Percentiles rank a stretch among this genome's conserved stretches.
phyloP scores from a whole-genome alignment of 2,797 vertebrate species.

The Oophaga sylvatica region DNA sequence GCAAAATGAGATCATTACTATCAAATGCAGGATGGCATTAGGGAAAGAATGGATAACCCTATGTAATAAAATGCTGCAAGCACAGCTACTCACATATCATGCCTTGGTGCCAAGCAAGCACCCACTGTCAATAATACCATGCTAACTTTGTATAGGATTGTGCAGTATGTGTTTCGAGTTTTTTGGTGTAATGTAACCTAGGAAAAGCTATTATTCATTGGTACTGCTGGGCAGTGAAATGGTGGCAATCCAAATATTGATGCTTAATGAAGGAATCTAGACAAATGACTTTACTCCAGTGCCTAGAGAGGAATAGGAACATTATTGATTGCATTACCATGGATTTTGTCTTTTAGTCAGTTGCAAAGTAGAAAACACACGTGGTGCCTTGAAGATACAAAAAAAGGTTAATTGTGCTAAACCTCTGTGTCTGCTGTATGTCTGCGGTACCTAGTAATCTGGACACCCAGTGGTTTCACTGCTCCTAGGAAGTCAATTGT shows the following conservation, averaged over 20 bases:
- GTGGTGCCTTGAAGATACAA: slow-evolving; percentile 54
- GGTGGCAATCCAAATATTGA: background rate
- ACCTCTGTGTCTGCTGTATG: slow-evolving; percentile 53
- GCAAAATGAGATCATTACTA: slow-evolving; percentile 59
- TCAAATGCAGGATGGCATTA: slow-evolving; percentile 25
- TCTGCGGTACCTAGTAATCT: slow-evolving; percentile 54
- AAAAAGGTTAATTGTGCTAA: slow-evolving; percentile 58
- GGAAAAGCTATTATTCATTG: background rate
- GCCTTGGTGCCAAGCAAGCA: slow-evolving; percentile 27
- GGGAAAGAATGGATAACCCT: slow-evolving; percentile 18
- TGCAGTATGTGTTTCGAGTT: no score
- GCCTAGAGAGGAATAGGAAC: background rate
- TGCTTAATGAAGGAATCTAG: slow-evolving; percentile 5
- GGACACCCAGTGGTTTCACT: slow-evolving; percentile 50
- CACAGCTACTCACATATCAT: background rate
- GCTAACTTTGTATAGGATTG: background rate
- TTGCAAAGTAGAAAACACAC: slow-evolving; percentile 45
- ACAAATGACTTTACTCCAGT: background rate
- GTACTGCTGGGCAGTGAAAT: background rate
- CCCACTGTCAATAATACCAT: background rate
- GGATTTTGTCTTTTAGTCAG: slow-evolving; percentile 39
- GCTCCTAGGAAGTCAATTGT: slow-evolving; percentile 38
- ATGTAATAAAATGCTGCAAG: background rate
- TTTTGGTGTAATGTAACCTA: background rate
- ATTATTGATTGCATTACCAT: slow-evolving; percentile 45